Base-by-base conservation (phyloP, 2,797 vertebrate species). In the Benthosema pterotum region DNA sequence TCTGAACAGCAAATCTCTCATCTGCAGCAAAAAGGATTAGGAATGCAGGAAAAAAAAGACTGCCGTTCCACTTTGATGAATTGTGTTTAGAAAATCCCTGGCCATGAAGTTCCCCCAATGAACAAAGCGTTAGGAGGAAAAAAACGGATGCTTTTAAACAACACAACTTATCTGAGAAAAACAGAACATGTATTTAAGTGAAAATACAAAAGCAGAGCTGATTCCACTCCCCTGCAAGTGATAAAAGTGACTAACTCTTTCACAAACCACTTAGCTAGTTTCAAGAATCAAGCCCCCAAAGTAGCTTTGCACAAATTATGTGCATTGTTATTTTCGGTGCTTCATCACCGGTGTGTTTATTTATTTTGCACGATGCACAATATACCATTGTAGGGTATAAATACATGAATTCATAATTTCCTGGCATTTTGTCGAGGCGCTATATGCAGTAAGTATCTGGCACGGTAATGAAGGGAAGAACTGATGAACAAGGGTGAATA, bases 1-100 rank as follows among this genome's bases (percentile, higher is more conserved):
- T 91, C 91, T 89, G 90, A 92, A 91, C 89, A 91, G 91, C 88
- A 92, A 93, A 94, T 93, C 88, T 94, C 92, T 93, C 92, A 93
- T 93, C 93, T 91, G 91, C 87, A 86, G 90, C 87, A 87, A 89
- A 92, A 92, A 91, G 89, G 93, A 93, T 93, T 93, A 92, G 90
- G 89, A 91, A 92, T 86, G 86, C 87, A 86, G 82, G 74, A n/a
- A 87, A 87, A 84, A 79, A 82, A 87, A 82, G 86, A 76, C 80
- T 84, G 81, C 83, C 79, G 84, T 90, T 93, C 90, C 89, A 91
- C 92, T 93, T 93, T 93, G 93, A 94, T 93, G 92, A 93, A 92
- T 93, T 93, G 91, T 93, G 91, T 93, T 91, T 91, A 85, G 89
- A 91, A 93, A 93, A 93, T 93, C 92, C 93, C 89, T 73, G 83